Conservation (phyloP, 2,797 vertebrate species). For the Liparis tanakae region DNA sequence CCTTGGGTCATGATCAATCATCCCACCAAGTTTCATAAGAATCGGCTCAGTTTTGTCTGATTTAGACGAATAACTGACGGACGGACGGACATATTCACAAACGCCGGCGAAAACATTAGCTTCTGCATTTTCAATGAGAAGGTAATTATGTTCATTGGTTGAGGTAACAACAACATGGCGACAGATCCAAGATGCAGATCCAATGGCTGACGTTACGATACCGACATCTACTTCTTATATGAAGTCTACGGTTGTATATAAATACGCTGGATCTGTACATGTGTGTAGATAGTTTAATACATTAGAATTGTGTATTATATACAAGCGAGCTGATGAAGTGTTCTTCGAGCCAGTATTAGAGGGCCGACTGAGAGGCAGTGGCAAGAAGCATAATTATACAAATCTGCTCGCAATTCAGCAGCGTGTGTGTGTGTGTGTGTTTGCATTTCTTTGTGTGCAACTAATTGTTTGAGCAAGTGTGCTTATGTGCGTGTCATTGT, state of each 20-base stretch:
- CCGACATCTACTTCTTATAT: too few relatives aligned
- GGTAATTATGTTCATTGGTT: neutral
- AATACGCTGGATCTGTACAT: slow-evolving; percentile 34
- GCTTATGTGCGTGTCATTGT: slow-evolving; percentile 14
- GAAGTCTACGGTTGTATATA: neutral
- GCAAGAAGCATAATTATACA: slow-evolving; percentile 66
- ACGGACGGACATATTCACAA: too few relatives aligned
- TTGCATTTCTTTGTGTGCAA: slow-evolving; percentile 19
- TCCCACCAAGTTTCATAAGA: too few relatives aligned
- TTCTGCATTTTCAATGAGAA: too few relatives aligned
- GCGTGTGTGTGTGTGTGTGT: slow-evolving; percentile 33
- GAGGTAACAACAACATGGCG: neutral
- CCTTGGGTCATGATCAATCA: too few relatives aligned
- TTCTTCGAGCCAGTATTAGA: slow-evolving; percentile 40
- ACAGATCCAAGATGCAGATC: neutral
- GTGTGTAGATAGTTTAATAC: neutral
- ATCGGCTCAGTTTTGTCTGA: too few relatives aligned
- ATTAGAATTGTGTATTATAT: neutral
- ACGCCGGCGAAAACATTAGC: too few relatives aligned
- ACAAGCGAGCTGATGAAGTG: slow-evolving; percentile 33
- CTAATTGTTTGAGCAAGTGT: slow-evolving; percentile 37
- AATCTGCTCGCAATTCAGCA: slow-evolving; percentile 56
- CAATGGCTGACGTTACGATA: neutral
- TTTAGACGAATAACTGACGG: too few relatives aligned
- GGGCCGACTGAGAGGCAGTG: slow-evolving; percentile 53